Base-by-base conservation (phyloP, 2,888 invertebrate genomes). In the Thymelicus acteon region DNA sequence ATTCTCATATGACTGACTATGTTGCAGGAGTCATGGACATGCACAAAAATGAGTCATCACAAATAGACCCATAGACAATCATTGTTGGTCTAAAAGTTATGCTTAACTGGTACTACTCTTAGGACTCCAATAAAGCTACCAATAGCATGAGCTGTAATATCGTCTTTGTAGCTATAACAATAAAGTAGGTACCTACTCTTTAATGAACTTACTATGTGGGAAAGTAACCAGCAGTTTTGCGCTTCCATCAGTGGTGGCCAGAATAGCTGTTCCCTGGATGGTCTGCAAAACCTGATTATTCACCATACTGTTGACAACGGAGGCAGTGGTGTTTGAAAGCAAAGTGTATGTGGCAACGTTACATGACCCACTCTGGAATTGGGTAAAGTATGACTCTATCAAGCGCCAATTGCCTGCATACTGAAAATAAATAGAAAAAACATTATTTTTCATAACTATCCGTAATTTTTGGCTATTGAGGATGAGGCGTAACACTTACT, bases 171-270 rank as follows among this genome's bases (percentile, higher is more conserved):
- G 39, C 39, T 39, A 2, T 39, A 7, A 7, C 39, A 39, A 39
- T 39, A 39, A 39, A 44, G 8, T 7, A 44, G 19, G 19, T 19
- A 19, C 19, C 19, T 19, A 44, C 10, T 44, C 44, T 7, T 37
- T 31, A 5, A 47, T 44, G 6, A 62, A 54, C 60, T 60, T 37
- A 93, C 76, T 3, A 39, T 58, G 92, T 15, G 90, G 90, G 81
- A 96, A 96, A 13, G 94, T 95, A 84, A 96, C 96, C 0, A 94
- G 91, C 0, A 96, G 94, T 47, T 95, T 93, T 54, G 94, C 96
- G 73, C 90, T 92, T 2, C 92, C 93, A 80, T 96, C 88, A 24
- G 73, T 73, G 6, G 79, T 73, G 0, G 87, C 84, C 12, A 90
- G 77, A n/a, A 84, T 87, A 3, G 94, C 95, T 0, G 85, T 77